Evolutionary conservation across 2,888 invertebrate genomes (phyloP).

Genomic region (Drosophila macrospina): DNA sequence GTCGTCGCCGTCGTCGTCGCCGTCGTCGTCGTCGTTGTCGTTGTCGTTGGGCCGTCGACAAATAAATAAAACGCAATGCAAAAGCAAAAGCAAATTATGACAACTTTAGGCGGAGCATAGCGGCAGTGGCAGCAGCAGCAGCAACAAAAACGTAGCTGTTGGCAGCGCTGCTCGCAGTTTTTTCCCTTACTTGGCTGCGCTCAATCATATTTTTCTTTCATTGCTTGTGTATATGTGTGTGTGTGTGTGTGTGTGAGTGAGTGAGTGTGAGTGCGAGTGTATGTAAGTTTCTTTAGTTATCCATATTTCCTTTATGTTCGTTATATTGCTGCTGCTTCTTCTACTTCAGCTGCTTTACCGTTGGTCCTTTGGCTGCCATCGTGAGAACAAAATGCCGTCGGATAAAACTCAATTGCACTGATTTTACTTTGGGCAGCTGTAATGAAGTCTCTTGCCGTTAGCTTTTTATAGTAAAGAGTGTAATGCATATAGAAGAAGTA

Average conservation of each 20-base stretch:
- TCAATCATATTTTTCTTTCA: conserved; percentile 70
- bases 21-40: conserved; percentile 9
- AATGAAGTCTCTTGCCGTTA: not conserved
- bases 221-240: conserved; percentile 16
- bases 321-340: conserved; percentile 12
- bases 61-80: conserved; percentile 71
- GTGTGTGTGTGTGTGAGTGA: conserved; percentile 8
- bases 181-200: conserved; percentile 50
- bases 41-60: conserved; percentile 43
- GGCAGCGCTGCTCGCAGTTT: conserved; percentile 47
- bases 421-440: not conserved
- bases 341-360: conserved; percentile 26
- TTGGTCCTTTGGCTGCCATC: conserved; percentile 60
- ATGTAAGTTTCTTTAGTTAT: conserved; percentile 63
- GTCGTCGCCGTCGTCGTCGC: conserved; percentile 29
- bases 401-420: conserved; percentile 2
- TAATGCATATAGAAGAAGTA: too few relatives aligned
- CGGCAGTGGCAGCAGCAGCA: conserved; percentile 12
- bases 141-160: conserved; percentile 18
- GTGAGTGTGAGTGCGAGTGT: conserved; percentile 5
- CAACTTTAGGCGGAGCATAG: conserved; percentile 86
- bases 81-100: conserved; percentile 83
- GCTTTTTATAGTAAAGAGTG: not conserved
- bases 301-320: conserved; percentile 62
- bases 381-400: conserved; percentile 48